phyloP scores from a whole-genome alignment of 2,113 vertebrate genomes.

The Eurypyga helias region DNA sequence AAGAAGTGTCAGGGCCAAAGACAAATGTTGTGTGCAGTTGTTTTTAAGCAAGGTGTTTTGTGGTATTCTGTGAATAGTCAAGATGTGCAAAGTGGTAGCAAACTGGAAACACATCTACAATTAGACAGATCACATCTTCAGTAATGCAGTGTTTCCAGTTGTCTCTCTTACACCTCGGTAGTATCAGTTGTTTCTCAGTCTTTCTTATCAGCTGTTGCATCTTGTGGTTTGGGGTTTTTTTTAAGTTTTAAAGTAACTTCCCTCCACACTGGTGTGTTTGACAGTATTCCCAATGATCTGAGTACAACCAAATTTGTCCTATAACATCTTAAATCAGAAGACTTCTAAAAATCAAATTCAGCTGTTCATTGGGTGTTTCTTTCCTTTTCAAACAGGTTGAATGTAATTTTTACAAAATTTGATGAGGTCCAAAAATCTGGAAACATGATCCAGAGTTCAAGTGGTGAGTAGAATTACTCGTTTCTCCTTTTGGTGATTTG shows the following conservation, averaged over 20 bases:
- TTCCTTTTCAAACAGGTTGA: constrained; percentile 84
- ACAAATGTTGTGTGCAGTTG: neutral
- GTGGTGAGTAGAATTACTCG: constrained; percentile 81
- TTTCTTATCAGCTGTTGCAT: neutral
- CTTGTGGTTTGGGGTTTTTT: neutral
- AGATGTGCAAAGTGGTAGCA: neutral
- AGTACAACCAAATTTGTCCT: neutral
- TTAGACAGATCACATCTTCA: neutral
- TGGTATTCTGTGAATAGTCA: neutral
- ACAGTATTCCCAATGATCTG: neutral
- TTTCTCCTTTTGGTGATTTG: neutral
- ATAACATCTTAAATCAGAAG: neutral
- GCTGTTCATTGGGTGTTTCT: neutral
- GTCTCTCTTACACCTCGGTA: neutral
- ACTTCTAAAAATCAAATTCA: neutral
- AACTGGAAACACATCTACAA: neutral
- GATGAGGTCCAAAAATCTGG: constrained; percentile 98
- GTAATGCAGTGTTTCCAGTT: neutral
- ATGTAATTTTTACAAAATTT: constrained; percentile 98
- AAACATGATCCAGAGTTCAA: constrained; percentile 91
- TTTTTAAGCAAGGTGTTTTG: neutral
- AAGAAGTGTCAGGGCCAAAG: neutral
- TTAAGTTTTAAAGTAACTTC: neutral
- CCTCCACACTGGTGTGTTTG: neutral
- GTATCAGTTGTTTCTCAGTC: neutral